A percentile compares a stretch with the other conserved stretches of the same genome.
Conservation (phyloP, 2,888 invertebrate species). For the Apamea sordens region DNA sequence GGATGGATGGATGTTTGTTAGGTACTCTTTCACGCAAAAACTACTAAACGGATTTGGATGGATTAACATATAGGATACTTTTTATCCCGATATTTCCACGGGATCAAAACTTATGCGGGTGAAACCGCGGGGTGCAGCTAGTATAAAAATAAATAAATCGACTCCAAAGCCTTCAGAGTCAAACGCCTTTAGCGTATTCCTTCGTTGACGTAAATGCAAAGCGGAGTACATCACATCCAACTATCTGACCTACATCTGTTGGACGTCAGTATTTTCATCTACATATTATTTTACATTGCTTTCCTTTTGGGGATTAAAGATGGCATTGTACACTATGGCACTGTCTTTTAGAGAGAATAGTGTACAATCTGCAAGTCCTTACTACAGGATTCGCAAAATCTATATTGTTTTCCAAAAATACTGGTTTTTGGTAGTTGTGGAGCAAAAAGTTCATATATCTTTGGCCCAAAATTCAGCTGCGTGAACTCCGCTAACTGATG, state of each 20-base stretch:
- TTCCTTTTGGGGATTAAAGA: slow-evolving; percentile 9
- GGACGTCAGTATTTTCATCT: slow-evolving; percentile 37
- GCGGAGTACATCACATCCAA: slow-evolving; percentile 17
- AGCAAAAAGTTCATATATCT: too few species aligned
- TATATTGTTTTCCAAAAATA: background rate
- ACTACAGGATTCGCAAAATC: background rate
- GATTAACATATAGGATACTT: too few species aligned
- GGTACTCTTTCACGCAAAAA: too few species aligned
- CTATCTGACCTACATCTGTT: slow-evolving; percentile 43
- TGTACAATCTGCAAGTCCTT: background rate
- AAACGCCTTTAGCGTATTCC: slow-evolving; percentile 16
- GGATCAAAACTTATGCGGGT: too few species aligned
- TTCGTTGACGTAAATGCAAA: slow-evolving; percentile 57
- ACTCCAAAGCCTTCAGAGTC: background rate
- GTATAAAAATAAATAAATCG: background rate
- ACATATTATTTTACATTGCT: slow-evolving; percentile 34
- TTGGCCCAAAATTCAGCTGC: too few species aligned
- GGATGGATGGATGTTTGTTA: too few species aligned
- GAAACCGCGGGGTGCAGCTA: too few species aligned
- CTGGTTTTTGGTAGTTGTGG: background rate
- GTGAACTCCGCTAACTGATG: too few species aligned
- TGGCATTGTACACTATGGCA: background rate
- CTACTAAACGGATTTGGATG: too few species aligned
- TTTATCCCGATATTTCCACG: too few species aligned
- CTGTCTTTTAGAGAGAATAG: background rate